Evolutionary conservation across 1,140 invertebrate genomes (phyloP).

Genomic region (Tyrophagus putrescentiae): DNA sequence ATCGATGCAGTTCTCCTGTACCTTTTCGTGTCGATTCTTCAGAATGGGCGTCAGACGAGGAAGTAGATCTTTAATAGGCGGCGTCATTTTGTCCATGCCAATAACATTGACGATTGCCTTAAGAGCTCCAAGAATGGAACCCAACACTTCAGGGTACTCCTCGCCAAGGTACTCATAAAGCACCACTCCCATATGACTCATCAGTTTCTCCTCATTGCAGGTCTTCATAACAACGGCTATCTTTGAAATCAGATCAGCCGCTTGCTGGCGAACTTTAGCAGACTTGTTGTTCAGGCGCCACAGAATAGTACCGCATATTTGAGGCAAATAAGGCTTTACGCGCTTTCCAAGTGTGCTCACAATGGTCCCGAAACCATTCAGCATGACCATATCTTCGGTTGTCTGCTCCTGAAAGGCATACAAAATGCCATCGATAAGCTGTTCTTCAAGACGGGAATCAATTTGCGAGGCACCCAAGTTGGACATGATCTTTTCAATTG

Average conservation of each 20-base stretch:
- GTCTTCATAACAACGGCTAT: constrained; percentile 99
- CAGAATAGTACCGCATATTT: constrained; percentile 98
- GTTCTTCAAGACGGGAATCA: constrained; percentile 91
- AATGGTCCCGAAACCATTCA: constrained; percentile 97
- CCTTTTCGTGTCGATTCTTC: constrained; percentile 61
- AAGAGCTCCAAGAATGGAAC: constrained; percentile 90
- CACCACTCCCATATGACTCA: constrained; percentile 99
- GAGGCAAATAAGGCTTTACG: constrained; percentile 94
- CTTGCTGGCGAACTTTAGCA: constrained; percentile 97
- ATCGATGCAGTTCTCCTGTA: constrained; percentile 99
- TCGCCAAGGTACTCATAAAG: constrained; percentile 98
- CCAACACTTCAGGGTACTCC: constrained; percentile 97
- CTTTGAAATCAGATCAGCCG: constrained; percentile 92
- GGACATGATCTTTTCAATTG: constrained; percentile 94
- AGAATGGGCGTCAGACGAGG: constrained; percentile 93
- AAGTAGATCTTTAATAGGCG: constrained; percentile 95
- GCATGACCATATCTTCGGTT: constrained; percentile 98
- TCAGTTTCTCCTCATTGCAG: constrained; percentile 98
- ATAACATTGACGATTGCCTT: constrained; percentile 99
- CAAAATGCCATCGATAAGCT: constrained; percentile 95
- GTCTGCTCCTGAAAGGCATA: constrained; percentile 99
- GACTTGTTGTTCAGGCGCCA: constrained; percentile 99
- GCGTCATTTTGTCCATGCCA: constrained; percentile 99
- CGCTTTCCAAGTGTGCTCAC: constrained; percentile 93
- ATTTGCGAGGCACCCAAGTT: constrained; percentile 95